Percentiles rank a stretch among this genome's conserved stretches.
Evolutionary conservation across 2,888 invertebrate species (phyloP).

Genomic region (Hirtodrosophila histrioides): DNA sequence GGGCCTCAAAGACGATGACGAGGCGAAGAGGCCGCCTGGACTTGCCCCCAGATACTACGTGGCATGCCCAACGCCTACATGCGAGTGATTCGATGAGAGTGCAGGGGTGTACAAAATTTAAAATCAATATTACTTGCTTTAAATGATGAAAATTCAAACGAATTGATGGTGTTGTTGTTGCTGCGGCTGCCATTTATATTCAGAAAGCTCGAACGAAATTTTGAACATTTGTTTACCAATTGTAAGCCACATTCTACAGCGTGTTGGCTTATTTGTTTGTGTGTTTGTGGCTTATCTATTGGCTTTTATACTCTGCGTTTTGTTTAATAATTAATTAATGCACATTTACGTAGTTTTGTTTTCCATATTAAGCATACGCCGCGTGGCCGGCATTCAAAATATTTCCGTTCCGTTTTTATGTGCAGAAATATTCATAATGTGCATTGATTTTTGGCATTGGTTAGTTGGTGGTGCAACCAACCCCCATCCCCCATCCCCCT

Average conservation of each 20-base stretch:
- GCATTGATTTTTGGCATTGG: constrained; percentile 45
- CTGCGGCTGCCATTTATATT: not conserved
- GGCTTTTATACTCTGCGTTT: constrained; percentile 6
- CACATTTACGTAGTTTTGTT: constrained; percentile 21
- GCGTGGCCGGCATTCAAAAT: constrained; percentile 23
- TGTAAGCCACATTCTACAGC: constrained; percentile 10
- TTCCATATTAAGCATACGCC: constrained; percentile 37
- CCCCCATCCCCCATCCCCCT: not conserved
- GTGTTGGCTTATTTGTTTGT: constrained; percentile 5
- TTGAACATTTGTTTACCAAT: constrained; percentile 13
- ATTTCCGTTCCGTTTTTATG: not conserved
- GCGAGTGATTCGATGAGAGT: not conserved
- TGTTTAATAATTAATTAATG: constrained; percentile 24
- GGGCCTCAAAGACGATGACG: not conserved
- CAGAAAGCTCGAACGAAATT: constrained; percentile 6
- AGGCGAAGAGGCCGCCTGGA: constrained; percentile 5
- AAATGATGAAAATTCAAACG: constrained; percentile 46
- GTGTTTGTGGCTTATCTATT: not conserved
- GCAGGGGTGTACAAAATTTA: not conserved
- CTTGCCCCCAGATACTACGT: constrained; percentile 12
- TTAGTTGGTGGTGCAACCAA: constrained; percentile 8
- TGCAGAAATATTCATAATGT: constrained; percentile 29
- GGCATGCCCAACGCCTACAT: constrained; percentile 13
- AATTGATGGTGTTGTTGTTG: constrained; percentile 15
- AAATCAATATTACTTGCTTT: constrained; percentile 50